Conservation (phyloP, 2,888 invertebrate species). For the Sialis fuliginosa region DNA sequence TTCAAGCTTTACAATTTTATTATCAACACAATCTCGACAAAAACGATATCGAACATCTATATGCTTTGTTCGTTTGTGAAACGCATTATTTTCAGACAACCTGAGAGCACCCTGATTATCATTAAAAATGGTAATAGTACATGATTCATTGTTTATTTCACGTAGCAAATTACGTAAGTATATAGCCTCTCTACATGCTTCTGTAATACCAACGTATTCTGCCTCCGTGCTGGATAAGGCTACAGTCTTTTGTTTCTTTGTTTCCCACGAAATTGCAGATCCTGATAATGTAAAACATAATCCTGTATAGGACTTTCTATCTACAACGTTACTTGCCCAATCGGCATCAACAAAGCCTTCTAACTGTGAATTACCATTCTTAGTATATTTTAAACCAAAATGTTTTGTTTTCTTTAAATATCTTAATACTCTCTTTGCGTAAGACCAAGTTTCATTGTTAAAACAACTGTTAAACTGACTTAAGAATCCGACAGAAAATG, state of each 20-base stretch:
- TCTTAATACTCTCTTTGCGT: constrained; percentile 10
- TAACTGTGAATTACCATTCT: too few relatives aligned
- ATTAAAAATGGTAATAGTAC: constrained; percentile 7
- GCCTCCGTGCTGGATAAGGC: constrained; percentile 16
- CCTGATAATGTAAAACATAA: constrained; percentile 13
- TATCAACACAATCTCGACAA: constrained; percentile 7
- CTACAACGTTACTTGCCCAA: constrained; percentile 10
- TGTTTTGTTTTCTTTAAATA: constrained; percentile 10
- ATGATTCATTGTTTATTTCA: constrained; percentile 7
- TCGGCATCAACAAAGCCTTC: constrained; percentile 15
- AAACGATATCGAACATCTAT: constrained; percentile 11
- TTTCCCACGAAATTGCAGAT: constrained; percentile 15
- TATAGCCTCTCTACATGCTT: constrained; percentile 13
- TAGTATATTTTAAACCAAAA: constrained; percentile 10
- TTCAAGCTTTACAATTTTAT: constrained; percentile 6
- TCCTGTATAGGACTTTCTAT: constrained; percentile 22
- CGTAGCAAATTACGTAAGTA: constrained; percentile 7
- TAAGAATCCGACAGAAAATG: constrained; percentile 11
- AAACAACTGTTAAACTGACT: constrained; percentile 12
- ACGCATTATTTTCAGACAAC: constrained; percentile 8
- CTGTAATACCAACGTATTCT: constrained; percentile 15
- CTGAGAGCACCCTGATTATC: constrained; percentile 12
- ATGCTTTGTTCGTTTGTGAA: constrained; percentile 10
- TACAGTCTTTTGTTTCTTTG: constrained; percentile 16
- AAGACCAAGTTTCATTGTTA: constrained; percentile 10